Conservation (phyloP, 1,140 invertebrate genomes). For the Anagrus nilaparvatae region DNA sequence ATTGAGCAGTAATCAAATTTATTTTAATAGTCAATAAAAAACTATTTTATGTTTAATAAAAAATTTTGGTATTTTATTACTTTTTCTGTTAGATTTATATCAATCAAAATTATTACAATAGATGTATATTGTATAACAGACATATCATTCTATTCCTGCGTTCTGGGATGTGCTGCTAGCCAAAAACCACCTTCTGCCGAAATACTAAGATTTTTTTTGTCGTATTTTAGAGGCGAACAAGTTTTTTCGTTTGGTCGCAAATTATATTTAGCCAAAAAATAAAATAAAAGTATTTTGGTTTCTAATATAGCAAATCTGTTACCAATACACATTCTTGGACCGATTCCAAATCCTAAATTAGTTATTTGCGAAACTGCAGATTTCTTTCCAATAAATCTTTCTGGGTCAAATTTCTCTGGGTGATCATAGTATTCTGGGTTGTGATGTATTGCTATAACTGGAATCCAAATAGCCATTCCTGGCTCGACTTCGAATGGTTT, state of each 20-base stretch:
- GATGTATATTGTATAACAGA: no score
- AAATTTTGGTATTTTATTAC: no score
- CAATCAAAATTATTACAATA: no score
- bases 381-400: slow-evolving; percentile 41
- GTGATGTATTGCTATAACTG: slow-evolving; percentile 37
- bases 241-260: slow-evolving; percentile 18
- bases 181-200: slow-evolving; percentile 22
- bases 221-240: slow-evolving; percentile 18
- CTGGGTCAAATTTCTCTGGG: slow-evolving; percentile 44
- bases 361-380: neutral
- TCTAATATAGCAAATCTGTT: slow-evolving; percentile 25
- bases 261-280: slow-evolving; percentile 21
- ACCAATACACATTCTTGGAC: slow-evolving; percentile 14
- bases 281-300: slow-evolving; percentile 22
- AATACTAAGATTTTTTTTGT: slow-evolving; percentile 11
- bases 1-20: no score
- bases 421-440: slow-evolving; percentile 45
- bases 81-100: no score
- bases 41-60: no score
- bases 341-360: slow-evolving; percentile 12
- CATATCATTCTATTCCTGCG: no score
- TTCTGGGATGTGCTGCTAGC: no score
- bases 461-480: slow-evolving; percentile 22
- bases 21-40: no score
- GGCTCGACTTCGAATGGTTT: slow-evolving; percentile 38